Base-by-base conservation (phyloP, 1,140 invertebrate species). In the Magallana ariakensis region DNA sequence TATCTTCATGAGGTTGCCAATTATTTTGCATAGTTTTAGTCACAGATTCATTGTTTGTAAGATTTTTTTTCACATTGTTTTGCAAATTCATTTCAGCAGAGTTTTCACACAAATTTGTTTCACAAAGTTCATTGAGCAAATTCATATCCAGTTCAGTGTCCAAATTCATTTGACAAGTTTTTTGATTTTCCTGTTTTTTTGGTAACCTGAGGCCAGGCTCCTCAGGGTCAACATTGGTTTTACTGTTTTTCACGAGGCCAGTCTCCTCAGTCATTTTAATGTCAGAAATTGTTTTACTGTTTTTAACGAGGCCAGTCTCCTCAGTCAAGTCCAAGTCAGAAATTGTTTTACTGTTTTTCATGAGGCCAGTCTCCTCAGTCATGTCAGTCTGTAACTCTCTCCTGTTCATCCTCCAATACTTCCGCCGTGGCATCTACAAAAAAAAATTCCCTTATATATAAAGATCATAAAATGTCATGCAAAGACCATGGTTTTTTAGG, bases 161-260 rank as follows among this genome's bases (percentile, higher is more conserved):
- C n/a, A n/a, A n/a, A n/a, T n/a, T 60, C 57, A 60, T 60, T 60
- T 60, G 8, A 60, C 57, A 60, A 60, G 7, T 60, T 60, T 60
- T 60, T 60, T 9, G 57, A 10, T 60, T 60, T 60, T 60, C 57
- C 57, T 60, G 57, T 60, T 60, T 60, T 60, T 60, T 60, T 60
- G n/a, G 9, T 0, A 3, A 0, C 0, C 0, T n/a, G n/a, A n/a
- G 33, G 33, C 2, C 33, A 33, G 33, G 33, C 33, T 33, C 33
- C 33, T 33, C 33, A 33, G 33, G 33, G 33, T 33, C 33, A 33
- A 33, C 33, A 33, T 33, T 33, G 1, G 57, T 58, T 58, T 58
- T 58, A 58, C 57, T 58, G 57, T 58, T 58, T 58, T 58, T 58
- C 57, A 58, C 10, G 57, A 58, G 57, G 57, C 57, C 57, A 58